phyloP scores from a whole-genome alignment of 2,113 vertebrate species.

The Phrynosoma platyrhinos region DNA sequence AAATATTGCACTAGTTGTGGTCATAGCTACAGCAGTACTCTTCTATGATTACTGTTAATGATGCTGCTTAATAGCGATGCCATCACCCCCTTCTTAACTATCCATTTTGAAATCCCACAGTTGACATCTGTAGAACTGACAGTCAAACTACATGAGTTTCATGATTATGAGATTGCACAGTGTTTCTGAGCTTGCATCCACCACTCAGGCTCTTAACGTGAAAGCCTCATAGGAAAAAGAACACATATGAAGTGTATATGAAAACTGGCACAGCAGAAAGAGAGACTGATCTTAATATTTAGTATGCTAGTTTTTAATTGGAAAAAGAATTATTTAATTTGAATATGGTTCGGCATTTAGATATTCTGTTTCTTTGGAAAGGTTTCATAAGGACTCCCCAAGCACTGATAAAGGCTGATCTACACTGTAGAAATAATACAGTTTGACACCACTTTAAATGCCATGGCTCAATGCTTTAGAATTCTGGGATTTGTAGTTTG shows the following conservation, averaged over 20 bases:
- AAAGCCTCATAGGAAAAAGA: neutral
- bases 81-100: conserved; percentile 55
- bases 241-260: too few relatives aligned
- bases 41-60: conserved; percentile 38
- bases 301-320: neutral
- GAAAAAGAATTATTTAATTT: neutral
- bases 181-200: neutral
- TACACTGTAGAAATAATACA: too few relatives aligned
- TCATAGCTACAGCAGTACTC: conserved; percentile 29
- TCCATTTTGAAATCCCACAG: conserved; percentile 46
- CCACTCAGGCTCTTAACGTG: too few relatives aligned
- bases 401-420: neutral
- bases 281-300: neutral
- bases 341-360: neutral
- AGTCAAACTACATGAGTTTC: neutral
- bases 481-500: too few relatives aligned
- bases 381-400: neutral
- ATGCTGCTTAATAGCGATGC: conserved; percentile 56
- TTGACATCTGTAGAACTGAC: neutral
- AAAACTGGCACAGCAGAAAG: neutral
- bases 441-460: too few relatives aligned
- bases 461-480: too few relatives aligned
- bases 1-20: conserved; percentile 35
- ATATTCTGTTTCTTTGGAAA: neutral
- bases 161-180: neutral